phyloP scores from a whole-genome alignment of 2,797 vertebrate genomes.

The Vipera ursinii region DNA sequence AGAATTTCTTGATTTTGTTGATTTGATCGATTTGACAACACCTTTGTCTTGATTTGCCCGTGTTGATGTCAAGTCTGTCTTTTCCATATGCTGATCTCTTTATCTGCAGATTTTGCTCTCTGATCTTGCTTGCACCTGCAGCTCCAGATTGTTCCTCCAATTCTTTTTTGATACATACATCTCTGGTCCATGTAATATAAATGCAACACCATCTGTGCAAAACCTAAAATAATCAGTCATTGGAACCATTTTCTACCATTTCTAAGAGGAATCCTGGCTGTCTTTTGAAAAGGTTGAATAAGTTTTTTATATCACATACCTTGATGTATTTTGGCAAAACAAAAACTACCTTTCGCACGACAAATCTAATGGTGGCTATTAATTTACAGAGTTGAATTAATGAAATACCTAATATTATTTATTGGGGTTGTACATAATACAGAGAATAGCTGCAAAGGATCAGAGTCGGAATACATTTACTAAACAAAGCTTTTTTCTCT shows the following conservation, averaged over 20 bases:
- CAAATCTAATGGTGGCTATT: conserved; percentile 1
- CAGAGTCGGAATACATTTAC: conserved; percentile 12
- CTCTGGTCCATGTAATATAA: not conserved
- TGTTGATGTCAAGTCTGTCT: not conserved
- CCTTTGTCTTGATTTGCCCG: not conserved
- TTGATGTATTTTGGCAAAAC: not conserved
- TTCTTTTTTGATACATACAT: not conserved
- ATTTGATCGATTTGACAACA: not conserved
- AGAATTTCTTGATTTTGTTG: not conserved
- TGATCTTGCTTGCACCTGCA: not conserved
- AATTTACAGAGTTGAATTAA: conserved; percentile 13
- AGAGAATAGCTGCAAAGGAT: not conserved
- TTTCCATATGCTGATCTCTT: not conserved
- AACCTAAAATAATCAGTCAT: not conserved
- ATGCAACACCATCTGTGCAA: not conserved
- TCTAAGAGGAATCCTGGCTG: not conserved
- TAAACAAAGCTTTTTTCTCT: not conserved
- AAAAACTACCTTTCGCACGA: not conserved
- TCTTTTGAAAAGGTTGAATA: not conserved
- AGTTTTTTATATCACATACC: not conserved
- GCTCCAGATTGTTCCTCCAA: not conserved
- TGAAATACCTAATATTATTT: conserved; percentile 15
- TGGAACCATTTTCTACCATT: not conserved
- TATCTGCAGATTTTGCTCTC: not conserved
- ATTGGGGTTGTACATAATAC: not conserved